phyloP scores from a whole-genome alignment of 2,113 vertebrate genomes.

The Lonchura striata region DNA sequence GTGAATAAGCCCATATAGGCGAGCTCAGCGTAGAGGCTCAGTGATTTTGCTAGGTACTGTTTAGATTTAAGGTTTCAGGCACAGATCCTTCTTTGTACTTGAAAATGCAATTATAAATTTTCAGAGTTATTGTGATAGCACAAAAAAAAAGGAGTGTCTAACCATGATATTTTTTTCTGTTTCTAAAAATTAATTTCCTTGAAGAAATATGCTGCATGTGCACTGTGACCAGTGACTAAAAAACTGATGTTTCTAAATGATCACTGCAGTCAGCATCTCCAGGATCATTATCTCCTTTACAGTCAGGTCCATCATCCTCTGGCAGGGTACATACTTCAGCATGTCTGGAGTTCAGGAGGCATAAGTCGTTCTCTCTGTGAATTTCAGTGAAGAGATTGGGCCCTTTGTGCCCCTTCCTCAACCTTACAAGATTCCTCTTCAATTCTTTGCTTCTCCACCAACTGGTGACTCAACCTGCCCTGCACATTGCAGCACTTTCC shows the following conservation, averaged over 20 bases:
- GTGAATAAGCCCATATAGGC: neutral
- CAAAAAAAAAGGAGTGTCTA: neutral
- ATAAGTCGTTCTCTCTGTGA: neutral
- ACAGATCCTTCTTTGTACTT: neutral
- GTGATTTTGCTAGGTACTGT: neutral
- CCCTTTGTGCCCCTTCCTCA: neutral
- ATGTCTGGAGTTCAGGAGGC: neutral
- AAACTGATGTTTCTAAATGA: neutral
- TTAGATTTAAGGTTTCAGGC: neutral
- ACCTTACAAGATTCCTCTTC: neutral
- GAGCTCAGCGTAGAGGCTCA: neutral
- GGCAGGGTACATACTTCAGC: accelerated
- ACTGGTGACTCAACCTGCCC: neutral
- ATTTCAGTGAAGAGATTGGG: accelerated
- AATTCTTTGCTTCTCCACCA: neutral
- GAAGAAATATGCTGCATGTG: neutral
- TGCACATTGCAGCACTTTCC: neutral
- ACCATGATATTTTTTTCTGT: neutral
- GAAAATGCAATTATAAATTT: neutral
- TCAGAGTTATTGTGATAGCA: neutral
- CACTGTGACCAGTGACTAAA: neutral
- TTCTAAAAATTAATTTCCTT: neutral
- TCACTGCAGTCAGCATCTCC: neutral
- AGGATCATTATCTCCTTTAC: neutral
- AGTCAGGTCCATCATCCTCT: neutral